Evolutionary conservation across 37 sponge, comb jelly and placozoan species (phyloP), one percentile per base, ranked within the genome.

Genomic region (Haliclona indistincta): DNA sequence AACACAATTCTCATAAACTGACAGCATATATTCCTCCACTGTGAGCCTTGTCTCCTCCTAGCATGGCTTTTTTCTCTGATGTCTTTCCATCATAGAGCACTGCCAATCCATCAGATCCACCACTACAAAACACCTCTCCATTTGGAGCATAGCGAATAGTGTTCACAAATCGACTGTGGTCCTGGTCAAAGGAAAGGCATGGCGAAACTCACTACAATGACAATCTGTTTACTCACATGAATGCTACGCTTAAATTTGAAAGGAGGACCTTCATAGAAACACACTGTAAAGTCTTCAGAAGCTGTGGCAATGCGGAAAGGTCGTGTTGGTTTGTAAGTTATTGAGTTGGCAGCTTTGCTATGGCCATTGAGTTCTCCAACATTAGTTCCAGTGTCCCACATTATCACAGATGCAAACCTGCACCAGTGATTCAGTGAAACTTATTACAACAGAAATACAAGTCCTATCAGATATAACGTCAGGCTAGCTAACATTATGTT

Each of bases 361-460:
- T 92, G 93, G 0, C 92, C 95, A 53, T 34, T 47, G 62, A 97
- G 89, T 32, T 84, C 81, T 0, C 98, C 98, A 2, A 94, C 96
- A 32, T 88, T 80, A 35, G 80, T 80, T 3, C 98, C 98, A 61
- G 87, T 74, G 83, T 97, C 98, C 98, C 98, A 97, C 86, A 97
- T 61, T 71, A 97, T 92, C 19, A 87, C 93, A 63, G 87, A 90
- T 1, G 83, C 94, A 73, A 60, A 93, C 68, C 93, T 93, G 34
- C 10, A 69, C 23, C 26, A 20, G 45, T 2, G 68, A 8, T n/a
- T n/a, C n/a, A n/a, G n/a, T n/a, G n/a, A n/a, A n/a, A n/a, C n/a
- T n/a, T n/a, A n/a, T n/a, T n/a, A n/a, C n/a, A n/a, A n/a, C n/a
- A n/a, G n/a, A n/a, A n/a, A n/a, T n/a, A n/a, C n/a, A n/a, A n/a